phyloP scores from a whole-genome alignment of 2,797 vertebrate genomes.

The Sphenopsis melanotis region DNA sequence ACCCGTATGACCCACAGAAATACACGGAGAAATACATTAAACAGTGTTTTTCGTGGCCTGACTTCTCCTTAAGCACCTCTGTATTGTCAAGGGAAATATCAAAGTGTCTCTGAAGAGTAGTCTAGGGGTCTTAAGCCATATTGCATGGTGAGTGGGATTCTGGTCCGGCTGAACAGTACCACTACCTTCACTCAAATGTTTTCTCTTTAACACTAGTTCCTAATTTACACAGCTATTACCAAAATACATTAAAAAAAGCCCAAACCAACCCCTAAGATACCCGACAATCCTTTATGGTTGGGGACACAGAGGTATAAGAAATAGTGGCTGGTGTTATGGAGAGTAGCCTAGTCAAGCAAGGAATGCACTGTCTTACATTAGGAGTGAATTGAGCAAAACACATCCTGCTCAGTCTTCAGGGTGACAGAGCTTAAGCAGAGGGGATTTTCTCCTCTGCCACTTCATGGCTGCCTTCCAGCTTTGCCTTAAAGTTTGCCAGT shows the following conservation, averaged over 20 bases:
- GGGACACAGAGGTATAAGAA: background rate
- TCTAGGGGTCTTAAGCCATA: background rate
- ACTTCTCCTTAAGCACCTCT: background rate
- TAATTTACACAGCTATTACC: background rate
- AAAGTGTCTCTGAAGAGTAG: background rate
- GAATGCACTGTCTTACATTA: background rate
- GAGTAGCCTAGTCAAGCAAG: background rate
- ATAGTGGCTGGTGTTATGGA: background rate
- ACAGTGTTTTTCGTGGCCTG: background rate
- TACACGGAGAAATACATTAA: background rate
- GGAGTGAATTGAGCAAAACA: background rate
- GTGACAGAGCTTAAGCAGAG: background rate
- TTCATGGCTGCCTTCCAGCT: background rate
- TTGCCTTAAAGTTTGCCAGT: background rate
- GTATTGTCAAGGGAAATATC: background rate
- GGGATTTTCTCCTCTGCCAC: background rate
- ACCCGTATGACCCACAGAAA: background rate
- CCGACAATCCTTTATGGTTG: background rate
- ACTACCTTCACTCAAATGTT: background rate
- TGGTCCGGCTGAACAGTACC: background rate
- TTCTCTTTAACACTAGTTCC: background rate
- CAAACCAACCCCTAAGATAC: background rate
- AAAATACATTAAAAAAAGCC: background rate
- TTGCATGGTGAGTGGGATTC: background rate
- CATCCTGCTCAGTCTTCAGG: background rate